Conservation (phyloP, 2,113 vertebrate species). For the Callopanchax toddi region DNA sequence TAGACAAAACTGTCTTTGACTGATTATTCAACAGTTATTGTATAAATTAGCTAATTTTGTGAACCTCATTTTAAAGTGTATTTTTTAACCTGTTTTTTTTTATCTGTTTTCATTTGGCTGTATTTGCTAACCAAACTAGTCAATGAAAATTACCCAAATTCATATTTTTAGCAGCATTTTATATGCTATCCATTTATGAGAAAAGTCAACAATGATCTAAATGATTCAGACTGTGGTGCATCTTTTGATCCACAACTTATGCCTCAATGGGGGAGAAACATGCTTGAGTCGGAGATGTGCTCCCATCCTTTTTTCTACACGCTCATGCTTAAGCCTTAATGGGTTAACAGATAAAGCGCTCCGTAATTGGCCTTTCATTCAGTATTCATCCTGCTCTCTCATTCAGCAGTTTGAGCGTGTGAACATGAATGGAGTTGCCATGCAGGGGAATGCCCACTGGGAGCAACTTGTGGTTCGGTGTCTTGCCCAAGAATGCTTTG, state of each 20-base stretch:
- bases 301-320: not conserved
- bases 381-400: not conserved
- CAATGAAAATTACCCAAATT: no score
- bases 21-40: no score
- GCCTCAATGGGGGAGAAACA: not conserved
- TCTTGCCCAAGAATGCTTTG: not conserved
- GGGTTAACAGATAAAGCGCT: not conserved
- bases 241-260: not conserved
- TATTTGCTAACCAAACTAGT: no score
- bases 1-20: no score
- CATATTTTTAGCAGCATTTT: no score
- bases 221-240: no score
- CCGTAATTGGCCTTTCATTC: not conserved
- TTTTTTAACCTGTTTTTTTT: no score
- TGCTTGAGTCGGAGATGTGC: not conserved
- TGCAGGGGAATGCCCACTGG: not conserved
- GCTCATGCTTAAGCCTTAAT: not conserved
- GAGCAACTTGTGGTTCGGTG: not conserved
- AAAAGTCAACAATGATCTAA: no score
- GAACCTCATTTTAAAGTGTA: no score
- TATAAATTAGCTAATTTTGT: no score
- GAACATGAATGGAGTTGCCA: not conserved
- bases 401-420: slow-evolving; percentile 2
- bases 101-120: no score
- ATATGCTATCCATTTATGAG: no score